Evolutionary conservation across 64 coral and sea anemone genomes (phyloP), one percentile per base, ranked within the genome.

Genomic region (Montipora efflorescens): DNA sequence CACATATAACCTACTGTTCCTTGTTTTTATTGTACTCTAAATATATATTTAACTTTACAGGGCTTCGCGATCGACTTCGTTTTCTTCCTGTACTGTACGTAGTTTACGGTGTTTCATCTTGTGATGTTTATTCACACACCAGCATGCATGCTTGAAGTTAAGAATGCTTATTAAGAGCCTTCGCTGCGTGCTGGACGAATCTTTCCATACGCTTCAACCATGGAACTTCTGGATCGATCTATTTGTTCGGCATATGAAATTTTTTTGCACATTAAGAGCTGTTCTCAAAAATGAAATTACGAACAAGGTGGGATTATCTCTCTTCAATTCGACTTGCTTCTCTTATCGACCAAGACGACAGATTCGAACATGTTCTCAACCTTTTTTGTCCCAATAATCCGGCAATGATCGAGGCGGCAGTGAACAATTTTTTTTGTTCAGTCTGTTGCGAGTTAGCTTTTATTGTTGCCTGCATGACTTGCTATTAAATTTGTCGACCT

Each of bases 221-320:
- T 86, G 66, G 10, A 86, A 86, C 44, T 69, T 69, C 81, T 47
- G 8, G 61, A 4, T 48, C 47, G 67, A 86, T 71, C 82, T 71
- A 43, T 86, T 72, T 72, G 82, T 86, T 64, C 68, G 7, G 47
- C 82, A 72, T 72, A 86, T 86, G 72, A 68, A 84, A 84, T 84
- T 82, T 84, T 44, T 61, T 84, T 69, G 45, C 7, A 84, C 82
- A 45, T 67, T 84, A 67, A 84, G 69, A 68, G 62, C 61, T 44
- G 50, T 71, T 86, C 82, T 68, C 82, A 22, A 10, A 71, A 86
- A 86, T 86, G 36, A 86, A 50, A 86, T 86, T 86, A 86, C 16
- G 14, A 4, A 21, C 47, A 72, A 70, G 59, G 66, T 67, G 47
- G 82, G 66, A 12, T 3, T 14, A 18, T 67, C 67, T 64, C 57